Conservation (phyloP, 2,888 invertebrate species). For the Hydraecia micacea region DNA sequence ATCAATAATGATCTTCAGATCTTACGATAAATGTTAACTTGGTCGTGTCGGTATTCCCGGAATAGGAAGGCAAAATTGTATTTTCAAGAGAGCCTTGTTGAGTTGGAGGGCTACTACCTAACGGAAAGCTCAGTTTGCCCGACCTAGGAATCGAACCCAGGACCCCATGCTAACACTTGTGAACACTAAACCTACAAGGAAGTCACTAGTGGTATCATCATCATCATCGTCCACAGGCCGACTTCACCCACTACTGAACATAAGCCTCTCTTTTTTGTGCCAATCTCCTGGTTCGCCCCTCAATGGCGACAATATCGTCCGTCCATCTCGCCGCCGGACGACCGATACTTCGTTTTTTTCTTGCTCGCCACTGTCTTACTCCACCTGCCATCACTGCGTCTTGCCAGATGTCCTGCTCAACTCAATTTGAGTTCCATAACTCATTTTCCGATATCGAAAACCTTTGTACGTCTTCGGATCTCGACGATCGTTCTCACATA, state of each 20-base stretch:
- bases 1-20: constrained; percentile 29
- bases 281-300: neutral
- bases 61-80: neutral
- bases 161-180: neutral
- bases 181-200: neutral
- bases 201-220: neutral
- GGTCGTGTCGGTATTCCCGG: rapidly evolving
- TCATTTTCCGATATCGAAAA: neutral
- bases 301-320: neutral
- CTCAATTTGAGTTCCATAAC: neutral
- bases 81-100: neutral
- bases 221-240: neutral
- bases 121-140: neutral
- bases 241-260: neutral
- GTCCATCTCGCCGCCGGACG: neutral
- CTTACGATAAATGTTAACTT: constrained; percentile 5
- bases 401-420: neutral
- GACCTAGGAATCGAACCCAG: neutral
- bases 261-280: neutral
- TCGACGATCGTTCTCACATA: no score
- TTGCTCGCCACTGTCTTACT: neutral
- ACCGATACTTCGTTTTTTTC: neutral
- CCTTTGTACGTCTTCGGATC: neutral
- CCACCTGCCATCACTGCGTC: neutral
- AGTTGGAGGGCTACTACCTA: neutral